These are phyloP conservation scores for Xiphophorus hellerii DNA, from an alignment of 2,113 vertebrate species.

Conservation along the genomic window DNA sequence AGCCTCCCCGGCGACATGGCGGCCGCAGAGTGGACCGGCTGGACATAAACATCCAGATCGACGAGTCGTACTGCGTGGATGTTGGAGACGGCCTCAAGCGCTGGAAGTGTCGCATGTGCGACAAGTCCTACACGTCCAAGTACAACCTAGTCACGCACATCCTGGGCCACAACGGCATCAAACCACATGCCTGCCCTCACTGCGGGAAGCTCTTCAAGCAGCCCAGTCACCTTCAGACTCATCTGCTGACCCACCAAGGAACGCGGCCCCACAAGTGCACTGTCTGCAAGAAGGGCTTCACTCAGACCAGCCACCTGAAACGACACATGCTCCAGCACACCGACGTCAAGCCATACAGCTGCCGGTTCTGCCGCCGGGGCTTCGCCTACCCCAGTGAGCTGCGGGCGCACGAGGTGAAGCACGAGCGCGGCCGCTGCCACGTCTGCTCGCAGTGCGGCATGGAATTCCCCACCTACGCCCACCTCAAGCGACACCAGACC, in stretches of 20 bases:
- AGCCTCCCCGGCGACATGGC: conserved; percentile 69
- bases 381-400: conserved; percentile 98
- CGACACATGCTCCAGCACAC: conserved; percentile 97
- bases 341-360: conserved; percentile 96
- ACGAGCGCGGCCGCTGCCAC: conserved; percentile 93
- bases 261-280: conserved; percentile 95
- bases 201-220: conserved; percentile 98
- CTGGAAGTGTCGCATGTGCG: conserved; percentile 98
- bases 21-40: conserved; percentile 92
- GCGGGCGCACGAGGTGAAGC: conserved; percentile 94
- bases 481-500: conserved; percentile 94
- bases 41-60: conserved; percentile 98
- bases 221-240: conserved; percentile 97
- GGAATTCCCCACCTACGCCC: conserved; percentile 96
- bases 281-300: conserved; percentile 96
- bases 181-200: conserved; percentile 94
- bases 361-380: conserved; percentile 93
- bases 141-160: conserved; percentile 99
- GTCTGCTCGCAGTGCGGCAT: conserved; percentile 94
- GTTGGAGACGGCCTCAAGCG: conserved; percentile 92
- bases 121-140: conserved; percentile 98
- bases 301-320: conserved; percentile 98
- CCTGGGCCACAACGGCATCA: conserved; percentile 96
- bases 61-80: conserved; percentile 96
- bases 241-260: conserved; percentile 96